Evolutionary conservation across 2,888 invertebrate species (phyloP), one percentile per base, ranked within the genome.

Genomic region (Lapara coniferarum): DNA sequence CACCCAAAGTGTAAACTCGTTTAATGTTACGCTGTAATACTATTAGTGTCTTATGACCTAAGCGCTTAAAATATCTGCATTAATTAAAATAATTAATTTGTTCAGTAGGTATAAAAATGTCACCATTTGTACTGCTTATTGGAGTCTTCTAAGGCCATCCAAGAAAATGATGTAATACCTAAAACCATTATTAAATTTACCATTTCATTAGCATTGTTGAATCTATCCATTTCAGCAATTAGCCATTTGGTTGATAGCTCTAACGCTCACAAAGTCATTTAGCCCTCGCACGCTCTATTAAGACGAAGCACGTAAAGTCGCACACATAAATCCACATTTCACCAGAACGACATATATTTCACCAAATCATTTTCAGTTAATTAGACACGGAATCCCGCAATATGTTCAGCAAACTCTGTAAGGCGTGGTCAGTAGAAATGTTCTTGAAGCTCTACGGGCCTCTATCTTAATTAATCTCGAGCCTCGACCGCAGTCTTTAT

Each of bases 391-490:
- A 74, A 71, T 69, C 71, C 68, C 67, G 71, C 72, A 73, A 71
- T 73, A 75, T 73, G 74, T 78, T 77, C 75, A 73, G 74, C 69
- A 78, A 81, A 81, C 80, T 77, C 80, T 82, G 80, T 80, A 78
- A 83, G 85, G 85, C 85, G 85, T 85, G 86, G 82, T 84, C 84
- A 84, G 75, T 80, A 73, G 77, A 77, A 81, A 84, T 78, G 83
- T 83, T 83, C 81, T 82, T 81, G 81, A 82, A 80, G 80, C 78
- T 79, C 77, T 75, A 77, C 77, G 77, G 81, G 81, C 75, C 83
- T 83, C 83, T 86, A 88, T 90, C 90, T 89, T 89, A 89, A 90
- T 90, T 90, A 90, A 90, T 89, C 87, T 86, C 76, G 80, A 82
- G 80, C 83, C 79, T 68, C 78, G 80, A 75, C 80, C 78, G 80